A percentile compares a stretch with the other conserved stretches of the same genome.
Evolutionary conservation across 2,888 invertebrate species (phyloP).

Genomic region (Cantharis lateralis): DNA sequence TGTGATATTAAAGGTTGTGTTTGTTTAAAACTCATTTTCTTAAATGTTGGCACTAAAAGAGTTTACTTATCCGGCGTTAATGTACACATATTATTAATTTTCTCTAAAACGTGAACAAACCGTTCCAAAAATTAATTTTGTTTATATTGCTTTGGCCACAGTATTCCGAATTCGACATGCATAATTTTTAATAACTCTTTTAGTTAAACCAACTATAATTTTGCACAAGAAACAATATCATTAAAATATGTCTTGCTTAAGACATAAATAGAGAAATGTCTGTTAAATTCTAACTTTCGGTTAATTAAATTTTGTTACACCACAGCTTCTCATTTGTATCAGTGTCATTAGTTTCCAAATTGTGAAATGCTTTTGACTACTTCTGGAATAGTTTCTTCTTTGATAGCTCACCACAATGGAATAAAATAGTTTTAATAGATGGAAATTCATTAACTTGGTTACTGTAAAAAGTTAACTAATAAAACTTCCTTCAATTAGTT

Average conservation of each 20-base stretch:
- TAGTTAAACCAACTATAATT: neutral
- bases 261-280: neutral
- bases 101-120: neutral
- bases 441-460: neutral
- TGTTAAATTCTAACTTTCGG: neutral
- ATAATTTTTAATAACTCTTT: neutral
- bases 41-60: neutral
- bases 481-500: neutral
- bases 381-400: neutral
- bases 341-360: neutral
- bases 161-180: neutral
- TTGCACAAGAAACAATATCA: neutral
- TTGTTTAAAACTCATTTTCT: neutral
- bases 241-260: neutral
- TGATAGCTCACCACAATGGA: neutral
- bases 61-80: neutral
- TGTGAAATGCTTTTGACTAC: neutral
- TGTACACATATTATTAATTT: neutral
- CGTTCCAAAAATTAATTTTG: neutral
- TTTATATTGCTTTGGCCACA: neutral
- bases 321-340: neutral
- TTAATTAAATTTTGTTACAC: constrained; percentile 1
- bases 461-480: neutral
- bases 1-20: neutral
- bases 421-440: neutral